These are phyloP conservation scores for Rhinella marina DNA, from an alignment of 2,797 vertebrate species.

Conservation along the genomic window DNA sequence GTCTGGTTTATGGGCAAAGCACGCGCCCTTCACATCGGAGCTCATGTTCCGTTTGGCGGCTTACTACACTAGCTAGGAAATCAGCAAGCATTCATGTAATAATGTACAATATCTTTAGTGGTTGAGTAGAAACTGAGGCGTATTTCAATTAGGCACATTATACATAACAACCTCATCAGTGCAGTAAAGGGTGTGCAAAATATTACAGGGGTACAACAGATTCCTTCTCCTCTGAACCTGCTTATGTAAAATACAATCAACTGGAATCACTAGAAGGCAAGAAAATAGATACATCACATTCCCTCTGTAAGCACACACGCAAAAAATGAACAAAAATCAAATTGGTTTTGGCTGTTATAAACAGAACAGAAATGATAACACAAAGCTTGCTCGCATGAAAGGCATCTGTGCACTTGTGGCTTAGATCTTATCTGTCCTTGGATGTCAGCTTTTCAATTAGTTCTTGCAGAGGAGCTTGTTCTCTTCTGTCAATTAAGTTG, in stretches of 20 bases:
- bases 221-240: conserved; percentile 39
- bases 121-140: conserved; percentile 43
- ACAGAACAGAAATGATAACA: conserved; percentile 66
- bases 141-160: conserved; percentile 56
- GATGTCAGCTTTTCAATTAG: conserved; percentile 98
- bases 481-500: conserved; percentile 96
- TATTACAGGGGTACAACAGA: conserved; percentile 20
- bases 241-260: conserved; percentile 54
- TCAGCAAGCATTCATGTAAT: conserved; percentile 34
- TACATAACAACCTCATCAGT: conserved; percentile 42
- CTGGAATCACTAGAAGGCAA: conserved; percentile 54
- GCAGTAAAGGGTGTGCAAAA: conserved; percentile 49
- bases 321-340: conserved; percentile 44
- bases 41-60: background rate
- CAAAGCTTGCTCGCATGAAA: conserved; percentile 68
- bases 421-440: conserved; percentile 93
- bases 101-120: conserved; percentile 37
- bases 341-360: conserved; percentile 69
- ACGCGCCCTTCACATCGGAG: background rate
- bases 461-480: conserved; percentile 95
- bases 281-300: conserved; percentile 54
- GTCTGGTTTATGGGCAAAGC: background rate
- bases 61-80: conserved; percentile 11
- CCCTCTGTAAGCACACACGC: conserved; percentile 65
- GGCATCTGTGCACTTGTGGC: conserved; percentile 63